Evolutionary conservation across 2,888 invertebrate genomes (phyloP).

Genomic region (Metallyticus violacea): DNA sequence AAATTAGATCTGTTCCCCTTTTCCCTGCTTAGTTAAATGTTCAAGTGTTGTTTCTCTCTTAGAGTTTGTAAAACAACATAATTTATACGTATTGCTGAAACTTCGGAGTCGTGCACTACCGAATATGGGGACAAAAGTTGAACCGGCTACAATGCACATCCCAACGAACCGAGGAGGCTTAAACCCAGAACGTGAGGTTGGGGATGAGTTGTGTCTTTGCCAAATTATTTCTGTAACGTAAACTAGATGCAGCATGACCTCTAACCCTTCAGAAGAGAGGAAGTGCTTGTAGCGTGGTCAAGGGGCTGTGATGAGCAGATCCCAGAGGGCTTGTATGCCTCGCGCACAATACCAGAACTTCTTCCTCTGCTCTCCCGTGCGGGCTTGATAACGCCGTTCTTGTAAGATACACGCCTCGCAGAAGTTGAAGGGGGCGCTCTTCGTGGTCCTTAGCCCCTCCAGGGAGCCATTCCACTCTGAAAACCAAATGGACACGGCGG

Average conservation of each 20-base stretch:
- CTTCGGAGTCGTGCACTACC: too few species aligned
- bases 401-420: not conserved
- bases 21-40: too few species aligned
- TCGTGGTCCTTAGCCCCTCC: not conserved
- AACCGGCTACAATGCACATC: too few species aligned
- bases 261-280: not conserved
- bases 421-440: not conserved
- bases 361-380: not conserved
- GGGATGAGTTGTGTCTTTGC: not conserved
- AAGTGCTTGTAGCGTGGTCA: not conserved
- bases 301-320: too few species aligned
- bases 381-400: not conserved
- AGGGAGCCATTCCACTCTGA: conserved; percentile 3
- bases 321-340: not conserved
- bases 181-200: not conserved
- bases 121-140: too few species aligned
- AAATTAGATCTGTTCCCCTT: too few species aligned
- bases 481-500: conserved; percentile 2
- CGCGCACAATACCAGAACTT: not conserved
- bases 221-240: not conserved
- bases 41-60: too few species aligned
- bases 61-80: too few species aligned
- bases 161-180: too few species aligned
- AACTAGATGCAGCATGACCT: not conserved
- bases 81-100: too few species aligned